phyloP scores from a whole-genome alignment of 2,113 vertebrate genomes.

The Gobiocypris rarus region DNA sequence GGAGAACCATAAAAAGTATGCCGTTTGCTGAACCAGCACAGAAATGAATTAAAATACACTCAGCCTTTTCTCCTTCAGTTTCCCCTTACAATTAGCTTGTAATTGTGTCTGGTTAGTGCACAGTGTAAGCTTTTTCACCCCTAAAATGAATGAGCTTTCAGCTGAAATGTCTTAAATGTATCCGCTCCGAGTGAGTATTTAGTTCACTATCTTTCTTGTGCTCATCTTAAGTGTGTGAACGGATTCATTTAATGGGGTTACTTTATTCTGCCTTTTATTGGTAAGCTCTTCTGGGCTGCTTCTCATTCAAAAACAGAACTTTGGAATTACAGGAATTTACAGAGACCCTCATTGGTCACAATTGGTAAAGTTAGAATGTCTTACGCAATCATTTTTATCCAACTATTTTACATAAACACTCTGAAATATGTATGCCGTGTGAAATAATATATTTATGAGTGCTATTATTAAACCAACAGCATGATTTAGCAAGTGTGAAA shows the following conservation, averaged over 20 bases:
- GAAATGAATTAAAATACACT: background rate
- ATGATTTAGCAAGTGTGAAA: constrained; percentile 31
- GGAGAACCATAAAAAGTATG: background rate
- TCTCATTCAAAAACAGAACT: background rate
- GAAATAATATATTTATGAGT: constrained; percentile 38
- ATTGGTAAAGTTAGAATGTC: background rate
- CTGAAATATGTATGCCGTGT: background rate
- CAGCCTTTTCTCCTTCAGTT: background rate
- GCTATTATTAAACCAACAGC: constrained; percentile 43
- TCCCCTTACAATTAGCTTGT: background rate
- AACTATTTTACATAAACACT: background rate
- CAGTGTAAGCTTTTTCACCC: background rate
- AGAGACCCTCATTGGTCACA: background rate
- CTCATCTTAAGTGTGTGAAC: background rate
- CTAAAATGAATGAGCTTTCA: too few species aligned
- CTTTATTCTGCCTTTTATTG: background rate
- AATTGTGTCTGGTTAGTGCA: background rate
- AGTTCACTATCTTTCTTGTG: background rate
- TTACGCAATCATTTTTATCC: background rate
- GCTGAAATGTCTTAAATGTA: background rate
- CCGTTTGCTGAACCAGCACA: background rate
- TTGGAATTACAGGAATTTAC: background rate
- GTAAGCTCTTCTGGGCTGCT: background rate
- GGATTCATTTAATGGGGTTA: background rate
- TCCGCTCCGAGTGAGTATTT: background rate